Percentiles rank a stretch among this genome's conserved stretches.
phyloP scores from a whole-genome alignment of 2,888 invertebrate species.

The Zygothrica quintamaculata region DNA sequence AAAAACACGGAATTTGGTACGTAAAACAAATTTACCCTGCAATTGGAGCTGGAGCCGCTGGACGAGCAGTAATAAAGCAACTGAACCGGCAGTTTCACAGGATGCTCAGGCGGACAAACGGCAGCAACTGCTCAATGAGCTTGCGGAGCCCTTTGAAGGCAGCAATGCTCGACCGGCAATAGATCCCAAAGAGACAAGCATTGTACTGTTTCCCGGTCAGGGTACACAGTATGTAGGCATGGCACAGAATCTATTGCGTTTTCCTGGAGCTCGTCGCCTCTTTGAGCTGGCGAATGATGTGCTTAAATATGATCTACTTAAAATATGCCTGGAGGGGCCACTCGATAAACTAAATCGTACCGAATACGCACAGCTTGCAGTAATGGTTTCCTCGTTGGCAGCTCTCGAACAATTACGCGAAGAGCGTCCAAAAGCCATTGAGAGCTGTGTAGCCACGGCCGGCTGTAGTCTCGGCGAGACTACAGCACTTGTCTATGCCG shows the following conservation, averaged over 20 bases:
- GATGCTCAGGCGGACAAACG: constrained; percentile 38
- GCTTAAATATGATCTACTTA: constrained; percentile 92
- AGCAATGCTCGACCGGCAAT: constrained; percentile 61
- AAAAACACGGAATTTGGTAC: constrained; percentile 35
- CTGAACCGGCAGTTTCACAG: constrained; percentile 5
- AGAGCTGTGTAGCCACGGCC: constrained; percentile 92
- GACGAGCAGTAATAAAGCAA: constrained; percentile 49
- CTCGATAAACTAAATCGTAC: constrained; percentile 90
- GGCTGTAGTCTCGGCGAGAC: constrained; percentile 99
- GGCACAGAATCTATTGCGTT: constrained; percentile 89
- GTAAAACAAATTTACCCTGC: constrained; percentile 34
- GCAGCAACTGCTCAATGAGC: constrained; percentile 60
- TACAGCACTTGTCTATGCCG: constrained; percentile 94
- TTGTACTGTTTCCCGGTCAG: constrained; percentile 96
- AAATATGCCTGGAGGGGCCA: constrained; percentile 93
- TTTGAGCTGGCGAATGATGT: constrained; percentile 93
- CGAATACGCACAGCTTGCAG: constrained; percentile 93
- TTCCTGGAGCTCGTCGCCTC: constrained; percentile 91
- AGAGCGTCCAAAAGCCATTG: constrained; percentile 90
- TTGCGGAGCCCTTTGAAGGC: constrained; percentile 50
- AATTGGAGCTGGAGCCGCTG: constrained; percentile 66
- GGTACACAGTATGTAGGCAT: constrained; percentile 96
- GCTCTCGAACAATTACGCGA: constrained; percentile 94
- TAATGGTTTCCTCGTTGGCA: constrained; percentile 94
- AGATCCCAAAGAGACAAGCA: constrained; percentile 88